Percentiles rank a stretch among this genome's conserved stretches.
Evolutionary conservation across 35 echinoderm and acorn worm species (phyloP).

Genomic region (Ophiothrix spiculata): DNA sequence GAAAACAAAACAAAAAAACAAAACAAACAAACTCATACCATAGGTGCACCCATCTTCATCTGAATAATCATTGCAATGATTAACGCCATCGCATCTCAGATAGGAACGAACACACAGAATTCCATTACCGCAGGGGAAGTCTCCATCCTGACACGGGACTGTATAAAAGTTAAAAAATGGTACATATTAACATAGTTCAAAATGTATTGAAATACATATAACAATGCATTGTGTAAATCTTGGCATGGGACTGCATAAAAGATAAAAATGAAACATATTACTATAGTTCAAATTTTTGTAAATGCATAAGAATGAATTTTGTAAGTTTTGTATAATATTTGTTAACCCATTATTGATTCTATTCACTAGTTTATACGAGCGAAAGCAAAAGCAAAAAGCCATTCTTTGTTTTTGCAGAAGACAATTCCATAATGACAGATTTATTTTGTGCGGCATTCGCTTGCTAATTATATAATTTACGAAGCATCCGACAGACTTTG

Average conservation of each 20-base stretch:
- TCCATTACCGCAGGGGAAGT: not conserved
- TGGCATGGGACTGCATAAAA: not conserved
- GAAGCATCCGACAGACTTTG: too few species aligned
- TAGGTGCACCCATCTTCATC: slow-evolving; percentile 31
- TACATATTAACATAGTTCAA: not conserved
- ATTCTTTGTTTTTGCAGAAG: not conserved
- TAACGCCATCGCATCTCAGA: slow-evolving; percentile 31
- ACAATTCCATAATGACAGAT: too few species aligned
- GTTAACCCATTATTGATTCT: too few species aligned
- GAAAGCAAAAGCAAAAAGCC: too few species aligned
- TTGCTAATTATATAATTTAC: too few species aligned
- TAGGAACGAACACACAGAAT: slow-evolving; percentile 11
- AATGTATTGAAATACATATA: not conserved
- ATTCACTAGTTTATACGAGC: too few species aligned
- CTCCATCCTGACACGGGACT: not conserved
- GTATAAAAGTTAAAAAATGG: not conserved
- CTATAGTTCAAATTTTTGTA: not conserved
- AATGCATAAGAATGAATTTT: too few species aligned
- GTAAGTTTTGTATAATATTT: too few species aligned
- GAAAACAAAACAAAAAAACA: not conserved
- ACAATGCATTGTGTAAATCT: not conserved
- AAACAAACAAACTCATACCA: slow-evolving; percentile 21
- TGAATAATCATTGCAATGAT: slow-evolving; percentile 33
- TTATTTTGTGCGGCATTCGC: too few species aligned
- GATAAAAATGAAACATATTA: not conserved